Percentiles rank a stretch among this genome's conserved stretches.
Conservation (phyloP, 2,113 vertebrate genomes). For the Climacteris rufus region DNA sequence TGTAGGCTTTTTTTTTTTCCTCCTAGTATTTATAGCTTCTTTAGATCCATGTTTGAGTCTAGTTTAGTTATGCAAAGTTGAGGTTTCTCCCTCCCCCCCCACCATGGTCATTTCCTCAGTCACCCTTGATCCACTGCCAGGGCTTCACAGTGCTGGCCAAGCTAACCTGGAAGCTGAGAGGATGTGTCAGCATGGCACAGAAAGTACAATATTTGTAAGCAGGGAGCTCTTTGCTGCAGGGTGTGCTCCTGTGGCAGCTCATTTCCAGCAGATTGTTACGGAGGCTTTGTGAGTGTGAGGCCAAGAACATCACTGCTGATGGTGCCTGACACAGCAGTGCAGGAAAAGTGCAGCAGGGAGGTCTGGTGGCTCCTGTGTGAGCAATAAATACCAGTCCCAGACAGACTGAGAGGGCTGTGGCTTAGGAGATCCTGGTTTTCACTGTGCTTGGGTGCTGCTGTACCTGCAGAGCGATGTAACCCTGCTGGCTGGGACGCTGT, state of each 20-base stretch:
- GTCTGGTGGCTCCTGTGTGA: background rate
- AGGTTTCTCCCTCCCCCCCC: background rate
- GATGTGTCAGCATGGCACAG: background rate
- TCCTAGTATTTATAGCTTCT: background rate
- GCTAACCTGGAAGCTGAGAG: background rate
- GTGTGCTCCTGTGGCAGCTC: background rate
- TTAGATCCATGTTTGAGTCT: background rate
- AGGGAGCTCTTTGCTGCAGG: background rate
- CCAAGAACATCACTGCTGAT: background rate
- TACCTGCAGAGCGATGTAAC: background rate
- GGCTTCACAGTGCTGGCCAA: background rate
- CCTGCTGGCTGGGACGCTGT: background rate
- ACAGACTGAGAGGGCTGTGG: background rate
- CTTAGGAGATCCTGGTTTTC: background rate
- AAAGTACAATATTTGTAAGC: background rate
- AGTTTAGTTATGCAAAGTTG: background rate
- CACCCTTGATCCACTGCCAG: fast-evolving
- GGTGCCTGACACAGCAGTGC: fast-evolving
- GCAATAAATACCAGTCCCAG: background rate
- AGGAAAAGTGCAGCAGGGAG: background rate
- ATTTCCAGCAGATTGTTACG: background rate
- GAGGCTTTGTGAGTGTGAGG: background rate
- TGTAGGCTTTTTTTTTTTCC: background rate
- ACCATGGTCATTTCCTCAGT: fast-evolving
- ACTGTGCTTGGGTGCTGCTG: background rate